Evolutionary conservation across 2,888 invertebrate species (phyloP).

Genomic region (Microctonus hyperodae): DNA sequence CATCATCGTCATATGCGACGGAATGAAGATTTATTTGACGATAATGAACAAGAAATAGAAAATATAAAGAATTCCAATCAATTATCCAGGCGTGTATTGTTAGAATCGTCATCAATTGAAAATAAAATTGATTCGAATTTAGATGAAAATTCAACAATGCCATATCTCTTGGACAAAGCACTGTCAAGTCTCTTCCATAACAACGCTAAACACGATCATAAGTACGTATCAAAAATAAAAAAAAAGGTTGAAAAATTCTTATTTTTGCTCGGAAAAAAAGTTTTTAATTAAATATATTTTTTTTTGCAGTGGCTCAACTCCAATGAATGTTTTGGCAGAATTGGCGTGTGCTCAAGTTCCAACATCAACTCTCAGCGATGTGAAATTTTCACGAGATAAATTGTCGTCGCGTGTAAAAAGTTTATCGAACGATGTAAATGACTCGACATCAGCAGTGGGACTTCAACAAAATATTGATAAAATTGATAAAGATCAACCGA

Average conservation of each 20-base stretch:
- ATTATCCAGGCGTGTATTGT: slow-evolving; percentile 32
- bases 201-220: slow-evolving; percentile 59
- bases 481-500: slow-evolving; percentile 40
- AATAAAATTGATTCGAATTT: slow-evolving; percentile 47
- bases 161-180: slow-evolving; percentile 51
- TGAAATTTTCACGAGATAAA: slow-evolving; percentile 32
- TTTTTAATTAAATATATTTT: not conserved
- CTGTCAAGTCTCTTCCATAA: slow-evolving; percentile 57
- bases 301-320: slow-evolving; percentile 55
- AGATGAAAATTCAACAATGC: slow-evolving; percentile 40
- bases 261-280: not conserved
- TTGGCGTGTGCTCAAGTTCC: slow-evolving; percentile 60
- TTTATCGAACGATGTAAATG: slow-evolving; percentile 33
- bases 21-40: slow-evolving; percentile 5
- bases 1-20: slow-evolving; percentile 27
- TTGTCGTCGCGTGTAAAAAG: slow-evolving; percentile 24
- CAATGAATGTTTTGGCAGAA: slow-evolving; percentile 61
- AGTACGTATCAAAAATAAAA: slow-evolving; percentile 47
- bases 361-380: slow-evolving; percentile 46
- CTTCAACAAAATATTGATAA: slow-evolving; percentile 9
- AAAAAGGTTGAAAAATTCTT: slow-evolving; percentile 2
- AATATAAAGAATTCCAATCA: slow-evolving; percentile 19
- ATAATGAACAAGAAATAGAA: not conserved
- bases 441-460: slow-evolving; percentile 1
- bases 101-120: slow-evolving; percentile 47